Conservation (phyloP, 1,140 invertebrate species). For the Macrobrachium rosenbergii region DNA sequence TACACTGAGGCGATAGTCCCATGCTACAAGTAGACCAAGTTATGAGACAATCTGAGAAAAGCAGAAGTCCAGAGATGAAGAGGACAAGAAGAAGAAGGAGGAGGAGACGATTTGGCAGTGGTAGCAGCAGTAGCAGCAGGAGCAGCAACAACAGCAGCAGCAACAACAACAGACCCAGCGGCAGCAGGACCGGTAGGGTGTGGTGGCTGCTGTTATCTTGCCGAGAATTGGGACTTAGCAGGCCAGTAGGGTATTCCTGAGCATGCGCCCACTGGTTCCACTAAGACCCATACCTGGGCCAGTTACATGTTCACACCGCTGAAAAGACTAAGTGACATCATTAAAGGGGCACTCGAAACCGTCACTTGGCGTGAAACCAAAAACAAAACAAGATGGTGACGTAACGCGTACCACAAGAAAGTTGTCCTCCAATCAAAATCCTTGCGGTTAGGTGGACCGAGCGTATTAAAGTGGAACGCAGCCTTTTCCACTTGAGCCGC, state of each 20-base stretch:
- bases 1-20: no score
- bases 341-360: background rate
- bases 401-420: background rate
- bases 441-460: no score
- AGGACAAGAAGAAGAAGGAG: no score
- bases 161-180: background rate
- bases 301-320: conserved; percentile 43
- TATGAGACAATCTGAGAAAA: no score
- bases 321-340: background rate
- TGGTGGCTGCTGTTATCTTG: conserved; percentile 43
- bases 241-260: conserved; percentile 61
- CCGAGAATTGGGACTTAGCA: conserved; percentile 65
- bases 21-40: no score
- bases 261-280: conserved; percentile 54
- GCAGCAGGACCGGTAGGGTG: conserved; percentile 32
- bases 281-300: conserved; percentile 62
- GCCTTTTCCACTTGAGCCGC: no score
- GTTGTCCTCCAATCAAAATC: background rate
- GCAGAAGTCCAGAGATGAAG: no score
- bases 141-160: background rate
- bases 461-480: no score
- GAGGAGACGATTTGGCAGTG: no score
- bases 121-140: background rate
- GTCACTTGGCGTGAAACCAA: background rate
- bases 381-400: no score